These are phyloP conservation scores for Pagetopsis macropterus DNA, from an alignment of 2,797 vertebrate genomes.

Conservation along the genomic window DNA sequence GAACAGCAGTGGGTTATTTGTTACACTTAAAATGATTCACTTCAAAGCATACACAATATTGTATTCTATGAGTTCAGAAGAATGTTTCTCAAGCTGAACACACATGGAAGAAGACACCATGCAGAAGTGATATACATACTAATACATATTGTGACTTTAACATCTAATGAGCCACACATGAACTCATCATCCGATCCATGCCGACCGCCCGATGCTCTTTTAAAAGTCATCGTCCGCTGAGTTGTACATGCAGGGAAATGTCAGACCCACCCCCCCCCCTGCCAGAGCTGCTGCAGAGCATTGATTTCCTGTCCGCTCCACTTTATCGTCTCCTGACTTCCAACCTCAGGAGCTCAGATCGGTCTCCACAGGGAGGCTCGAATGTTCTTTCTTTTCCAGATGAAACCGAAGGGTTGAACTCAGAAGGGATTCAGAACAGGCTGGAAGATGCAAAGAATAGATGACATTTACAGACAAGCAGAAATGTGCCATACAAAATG, in stretches of 20 bases:
- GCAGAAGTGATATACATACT: too few species aligned
- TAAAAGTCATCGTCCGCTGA: conserved; percentile 29
- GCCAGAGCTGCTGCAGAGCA: conserved; percentile 50
- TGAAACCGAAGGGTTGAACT: not conserved
- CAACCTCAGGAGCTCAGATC: conserved; percentile 3
- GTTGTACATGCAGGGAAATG: conserved; percentile 61
- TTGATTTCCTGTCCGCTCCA: conserved; percentile 65
- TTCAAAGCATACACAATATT: too few species aligned
- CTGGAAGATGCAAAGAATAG: not conserved
- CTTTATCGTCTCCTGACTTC: conserved; percentile 47
- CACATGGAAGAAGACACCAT: not conserved
- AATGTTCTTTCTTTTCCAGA: not conserved
- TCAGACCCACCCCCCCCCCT: conserved; percentile 46
- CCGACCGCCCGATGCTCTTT: conserved; percentile 21
- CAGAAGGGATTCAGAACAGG: not conserved
- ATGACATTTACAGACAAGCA: not conserved
- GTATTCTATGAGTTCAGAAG: too few species aligned
- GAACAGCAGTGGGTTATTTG: too few species aligned
- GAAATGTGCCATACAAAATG: not conserved
- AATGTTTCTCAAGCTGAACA: not conserved
- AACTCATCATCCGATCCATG: not conserved
- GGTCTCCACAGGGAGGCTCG: conserved; percentile 4
- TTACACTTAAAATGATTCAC: too few species aligned
- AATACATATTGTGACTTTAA: not conserved
- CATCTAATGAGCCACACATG: not conserved